Conservation (phyloP, 37 sponge, comb jelly and placozoan genomes). For the Chondrosia reniformis region DNA sequence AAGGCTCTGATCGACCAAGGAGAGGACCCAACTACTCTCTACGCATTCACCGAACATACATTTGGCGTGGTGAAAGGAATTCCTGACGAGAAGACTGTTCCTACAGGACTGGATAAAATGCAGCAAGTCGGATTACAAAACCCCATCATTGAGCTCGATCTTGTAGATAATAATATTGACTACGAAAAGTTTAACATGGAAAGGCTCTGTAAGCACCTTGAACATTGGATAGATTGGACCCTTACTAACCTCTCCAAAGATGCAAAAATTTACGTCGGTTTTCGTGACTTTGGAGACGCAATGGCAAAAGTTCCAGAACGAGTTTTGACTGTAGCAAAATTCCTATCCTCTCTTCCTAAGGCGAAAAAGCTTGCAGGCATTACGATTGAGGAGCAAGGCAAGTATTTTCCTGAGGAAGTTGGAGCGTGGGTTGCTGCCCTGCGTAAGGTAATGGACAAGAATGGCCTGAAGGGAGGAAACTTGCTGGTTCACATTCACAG, state of each 20-base stretch:
- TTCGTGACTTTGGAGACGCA: neutral
- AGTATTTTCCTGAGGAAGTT: conserved; percentile 18
- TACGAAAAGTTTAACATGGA: neutral
- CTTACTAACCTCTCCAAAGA: neutral
- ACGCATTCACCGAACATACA: conserved; percentile 61
- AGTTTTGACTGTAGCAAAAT: neutral
- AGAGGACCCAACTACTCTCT: conserved; percentile 53
- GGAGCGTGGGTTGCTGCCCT: conserved; percentile 8
- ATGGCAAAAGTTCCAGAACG: neutral
- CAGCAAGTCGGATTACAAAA: neutral
- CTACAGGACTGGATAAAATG: neutral
- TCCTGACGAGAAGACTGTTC: neutral
- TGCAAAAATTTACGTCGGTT: neutral
- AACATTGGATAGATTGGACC: neutral
- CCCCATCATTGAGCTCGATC: neutral
- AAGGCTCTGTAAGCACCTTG: neutral
- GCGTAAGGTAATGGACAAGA: conserved; percentile 20
- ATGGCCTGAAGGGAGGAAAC: conserved; percentile 30
- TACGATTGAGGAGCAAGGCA: conserved; percentile 30
- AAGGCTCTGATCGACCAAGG: conserved; percentile 33
- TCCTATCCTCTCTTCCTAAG: neutral
- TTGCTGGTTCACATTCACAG: conserved; percentile 50
- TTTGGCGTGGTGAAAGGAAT: conserved; percentile 6
- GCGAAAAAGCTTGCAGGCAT: conserved; percentile 26
- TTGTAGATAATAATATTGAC: neutral